Conservation (phyloP, 2,888 invertebrate species). For the Digitonthophagus gazella region DNA sequence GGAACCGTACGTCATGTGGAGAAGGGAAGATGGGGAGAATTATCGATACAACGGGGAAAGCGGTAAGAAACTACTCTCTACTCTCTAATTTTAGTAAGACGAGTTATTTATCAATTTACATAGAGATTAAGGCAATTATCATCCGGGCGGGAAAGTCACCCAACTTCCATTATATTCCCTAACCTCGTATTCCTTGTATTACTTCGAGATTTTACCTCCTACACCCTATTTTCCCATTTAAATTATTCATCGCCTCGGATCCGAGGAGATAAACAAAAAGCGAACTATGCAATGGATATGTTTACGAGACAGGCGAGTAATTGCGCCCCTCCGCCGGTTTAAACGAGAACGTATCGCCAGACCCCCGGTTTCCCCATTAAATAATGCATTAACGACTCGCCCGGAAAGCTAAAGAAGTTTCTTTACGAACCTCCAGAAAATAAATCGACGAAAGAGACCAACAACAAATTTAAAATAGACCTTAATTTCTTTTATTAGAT, state of each 20-base stretch:
- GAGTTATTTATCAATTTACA: conserved; percentile 15
- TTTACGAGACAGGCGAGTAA: not conserved
- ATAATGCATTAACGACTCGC: not conserved
- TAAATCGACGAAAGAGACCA: no score
- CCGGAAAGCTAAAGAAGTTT: not conserved
- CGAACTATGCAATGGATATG: not conserved
- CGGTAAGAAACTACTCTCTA: conserved; percentile 57
- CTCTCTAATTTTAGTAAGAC: not conserved
- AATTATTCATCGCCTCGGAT: not conserved
- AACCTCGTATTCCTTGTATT: not conserved
- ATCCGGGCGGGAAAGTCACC: not conserved
- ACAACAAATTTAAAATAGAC: no score
- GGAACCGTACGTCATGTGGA: conserved; percentile 91
- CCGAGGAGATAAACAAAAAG: not conserved
- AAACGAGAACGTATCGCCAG: not conserved
- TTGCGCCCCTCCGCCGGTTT: not conserved
- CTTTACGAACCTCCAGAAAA: not conserved
- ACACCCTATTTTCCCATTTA: not conserved
- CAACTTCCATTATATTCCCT: not conserved
- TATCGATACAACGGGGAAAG: conserved; percentile 87
- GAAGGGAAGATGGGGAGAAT: conserved; percentile 83
- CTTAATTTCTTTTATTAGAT: no score
- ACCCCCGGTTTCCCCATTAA: not conserved
- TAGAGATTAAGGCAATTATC: conserved; percentile 11
- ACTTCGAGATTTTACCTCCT: not conserved